A percentile compares a stretch with the other conserved stretches of the same genome.
These are phyloP conservation scores for Naso thynnoides DNA, from an alignment of 2,797 vertebrate genomes.

Conservation along the genomic window DNA sequence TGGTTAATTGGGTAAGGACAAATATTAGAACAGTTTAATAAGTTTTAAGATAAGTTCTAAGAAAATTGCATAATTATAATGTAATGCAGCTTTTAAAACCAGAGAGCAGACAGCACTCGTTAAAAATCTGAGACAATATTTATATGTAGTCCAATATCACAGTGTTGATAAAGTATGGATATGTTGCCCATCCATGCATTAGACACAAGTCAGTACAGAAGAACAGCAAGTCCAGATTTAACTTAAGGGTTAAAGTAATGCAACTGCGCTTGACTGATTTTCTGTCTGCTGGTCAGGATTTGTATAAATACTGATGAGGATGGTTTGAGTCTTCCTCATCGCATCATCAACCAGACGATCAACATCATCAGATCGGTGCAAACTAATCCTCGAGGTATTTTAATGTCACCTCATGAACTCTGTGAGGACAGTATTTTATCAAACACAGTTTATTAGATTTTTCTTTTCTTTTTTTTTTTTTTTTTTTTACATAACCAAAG, in stretches of 20 bases:
- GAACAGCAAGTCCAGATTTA: neutral
- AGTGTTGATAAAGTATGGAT: no score
- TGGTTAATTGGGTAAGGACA: no score
- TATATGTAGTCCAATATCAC: no score
- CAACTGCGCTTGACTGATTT: neutral
- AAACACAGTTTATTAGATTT: conserved; percentile 40
- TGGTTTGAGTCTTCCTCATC: conserved; percentile 26
- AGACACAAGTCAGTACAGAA: neutral
- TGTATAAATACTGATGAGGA: conserved; percentile 16
- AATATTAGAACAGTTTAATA: no score
- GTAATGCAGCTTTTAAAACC: no score
- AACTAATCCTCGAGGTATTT: conserved; percentile 60
- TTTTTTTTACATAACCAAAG: conserved; percentile 68
- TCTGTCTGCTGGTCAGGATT: neutral
- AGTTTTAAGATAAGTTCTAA: no score
- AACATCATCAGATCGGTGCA: conserved; percentile 35
- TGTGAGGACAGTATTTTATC: conserved; percentile 40
- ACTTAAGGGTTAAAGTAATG: neutral
- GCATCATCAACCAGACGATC: conserved; percentile 30
- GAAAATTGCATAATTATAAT: no score
- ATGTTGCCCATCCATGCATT: no score
- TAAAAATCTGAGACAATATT: no score
- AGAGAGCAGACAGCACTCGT: no score
- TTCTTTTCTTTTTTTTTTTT: conserved; percentile 48
- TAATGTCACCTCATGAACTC: conserved; percentile 50